Conservation (phyloP, 1,140 invertebrate species). For the Sitophilus oryzae region DNA sequence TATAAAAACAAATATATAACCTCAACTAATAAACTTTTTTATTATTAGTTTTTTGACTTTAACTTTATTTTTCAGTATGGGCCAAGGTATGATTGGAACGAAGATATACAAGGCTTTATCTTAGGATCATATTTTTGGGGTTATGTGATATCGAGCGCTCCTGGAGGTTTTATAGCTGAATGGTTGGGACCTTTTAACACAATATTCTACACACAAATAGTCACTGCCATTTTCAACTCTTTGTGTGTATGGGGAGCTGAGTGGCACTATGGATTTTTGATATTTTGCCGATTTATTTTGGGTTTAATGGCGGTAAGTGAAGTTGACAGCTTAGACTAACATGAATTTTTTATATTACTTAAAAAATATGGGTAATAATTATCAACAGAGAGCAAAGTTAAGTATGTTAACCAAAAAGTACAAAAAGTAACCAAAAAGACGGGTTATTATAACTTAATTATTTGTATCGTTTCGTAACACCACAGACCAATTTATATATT, state of each 20-base stretch:
- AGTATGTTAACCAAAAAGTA: too few relatives aligned
- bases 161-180: conserved; percentile 40
- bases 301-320: conserved; percentile 60
- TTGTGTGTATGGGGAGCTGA: conserved; percentile 58
- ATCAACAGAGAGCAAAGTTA: too few relatives aligned
- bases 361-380: too few relatives aligned
- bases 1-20: too few relatives aligned
- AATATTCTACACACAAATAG: conserved; percentile 61
- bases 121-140: conserved; percentile 66
- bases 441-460: too few relatives aligned
- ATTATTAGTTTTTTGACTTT: too few relatives aligned
- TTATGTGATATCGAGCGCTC: conserved; percentile 38
- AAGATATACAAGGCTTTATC: conserved; percentile 57
- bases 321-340: too few relatives aligned
- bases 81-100: conserved; percentile 53
- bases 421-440: too few relatives aligned
- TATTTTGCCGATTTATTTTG: conserved; percentile 57
- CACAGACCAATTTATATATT: too few relatives aligned
- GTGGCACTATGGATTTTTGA: conserved; percentile 55
- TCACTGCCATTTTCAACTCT: conserved; percentile 63
- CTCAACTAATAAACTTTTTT: too few relatives aligned
- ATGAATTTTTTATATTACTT: too few relatives aligned
- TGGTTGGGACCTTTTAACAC: conserved; percentile 52
- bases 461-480: too few relatives aligned
- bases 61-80: conserved; percentile 38